Base-by-base conservation (phyloP, 2,113 vertebrate genomes). In the Sialia sialis region DNA sequence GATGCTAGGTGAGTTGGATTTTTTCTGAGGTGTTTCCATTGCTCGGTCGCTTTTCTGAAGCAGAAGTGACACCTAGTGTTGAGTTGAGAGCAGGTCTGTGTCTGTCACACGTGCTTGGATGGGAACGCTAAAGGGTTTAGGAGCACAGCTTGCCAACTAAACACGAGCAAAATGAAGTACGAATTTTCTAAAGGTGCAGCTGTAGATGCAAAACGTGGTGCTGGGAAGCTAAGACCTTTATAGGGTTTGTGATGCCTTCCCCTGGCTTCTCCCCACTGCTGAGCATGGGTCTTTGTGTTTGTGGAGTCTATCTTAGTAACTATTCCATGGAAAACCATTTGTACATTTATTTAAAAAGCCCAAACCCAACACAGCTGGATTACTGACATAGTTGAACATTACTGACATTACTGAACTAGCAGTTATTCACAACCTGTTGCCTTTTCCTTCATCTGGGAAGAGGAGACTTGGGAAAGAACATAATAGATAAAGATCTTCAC, bases 1-100 rank as follows among this genome's bases (percentile, higher is more conserved):
- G 12, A 4, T 7, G 16, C 22, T 0, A 0, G 5, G 3, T 9
- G 25, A 12, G 11, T 19, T 62, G 30, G 6, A 2, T 11, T 58
- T 43, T 34, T 43, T 23, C 6, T 4, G 19, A 8, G 23, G 32
- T 2, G 22, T 30, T 58, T 6, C 6, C 3, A 0, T 11, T 13
- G 52, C 72, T 25, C 16, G 11, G 8, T 29, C 13, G 38, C 21
- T 22, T 86, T 86, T 90, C 44, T 83, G 56, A 63, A 56, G 63
- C 49, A 29, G 29, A 89, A 66, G 85, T 87, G 92, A 92, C 79
- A 83, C 38, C 90, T 91, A 69, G 82, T 41, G 92, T 76, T 76
- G 48, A 46, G 13, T 32, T 0, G 26, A 54, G 32, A 43, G 21
- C 64, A 27, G 26, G 39, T 16, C 64, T 5, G 8, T 15, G 55